Base-by-base conservation (phyloP, 2,888 invertebrate species). In the Troides helena region DNA sequence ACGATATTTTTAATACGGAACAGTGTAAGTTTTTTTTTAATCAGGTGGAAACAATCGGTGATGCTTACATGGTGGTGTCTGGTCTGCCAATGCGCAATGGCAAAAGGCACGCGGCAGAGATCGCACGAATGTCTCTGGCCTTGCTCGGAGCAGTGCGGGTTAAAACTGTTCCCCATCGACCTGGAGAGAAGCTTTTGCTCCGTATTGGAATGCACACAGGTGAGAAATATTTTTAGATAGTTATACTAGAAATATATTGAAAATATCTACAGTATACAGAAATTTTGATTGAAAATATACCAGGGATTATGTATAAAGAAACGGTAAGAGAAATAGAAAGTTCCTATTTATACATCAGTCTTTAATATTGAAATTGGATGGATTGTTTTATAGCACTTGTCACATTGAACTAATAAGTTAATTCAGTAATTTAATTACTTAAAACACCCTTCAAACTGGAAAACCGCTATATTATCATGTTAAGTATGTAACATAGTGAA, bases 161-260 rank as follows among this genome's bases (percentile, higher is more conserved):
- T 72, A 99, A 99, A 90, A 95, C 95, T 50, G 99, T 99, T 70
- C 96, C 97, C 23, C 99, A 99, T 86, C 93, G 97, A 73, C 99
- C 98, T 0, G 94, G 95, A 18, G 97, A 98, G 79, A 95, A 97
- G 74, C 93, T 99, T 61, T 96, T 97, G 78, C 93, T 99, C 7
- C 94, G 99, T 74, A 99, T 99, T 77, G 99, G 99, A 53, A 95
- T 99, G 86, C 99, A 99, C 86, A 96, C 98, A 71, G 96, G 95
- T 95, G 76, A 72, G 71, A 12, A 58, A 53, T 12, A 53, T 5
- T n/a, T 53, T 53, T 7, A n/a, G 5, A 21, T 21, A 21, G 21
- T 21, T 21, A 21, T 21, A 21, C 21, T 21, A 21, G 21, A 21
- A 21, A 21, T 21, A 21, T 21, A 53, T 53, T 53, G 6, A 53